Evolutionary conservation across 2,113 vertebrate genomes (phyloP).

Genomic region (Spea multiplicata): DNA sequence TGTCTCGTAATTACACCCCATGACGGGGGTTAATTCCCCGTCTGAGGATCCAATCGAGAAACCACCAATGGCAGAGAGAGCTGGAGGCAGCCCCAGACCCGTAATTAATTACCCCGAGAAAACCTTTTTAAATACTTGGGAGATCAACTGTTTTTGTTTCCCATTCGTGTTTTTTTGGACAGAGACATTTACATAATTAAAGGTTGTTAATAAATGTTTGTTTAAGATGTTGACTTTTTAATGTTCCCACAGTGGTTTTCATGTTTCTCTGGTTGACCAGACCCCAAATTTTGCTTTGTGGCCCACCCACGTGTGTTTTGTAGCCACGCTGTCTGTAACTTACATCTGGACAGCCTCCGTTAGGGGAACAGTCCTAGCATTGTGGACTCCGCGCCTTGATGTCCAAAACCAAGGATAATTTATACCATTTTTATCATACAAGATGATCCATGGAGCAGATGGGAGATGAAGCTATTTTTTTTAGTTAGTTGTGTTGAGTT

Average conservation of each 20-base stretch:
- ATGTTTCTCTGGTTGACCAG: not conserved
- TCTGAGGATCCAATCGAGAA: no score
- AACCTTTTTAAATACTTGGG: not conserved
- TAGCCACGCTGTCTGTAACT: not conserved
- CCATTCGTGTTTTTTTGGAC: not conserved
- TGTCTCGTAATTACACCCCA: no score
- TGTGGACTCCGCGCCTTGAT: not conserved
- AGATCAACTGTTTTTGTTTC: not conserved
- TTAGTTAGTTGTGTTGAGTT: no score
- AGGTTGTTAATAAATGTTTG: not conserved
- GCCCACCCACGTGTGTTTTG: not conserved
- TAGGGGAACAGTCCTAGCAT: not conserved
- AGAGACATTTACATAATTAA: constrained; percentile 1
- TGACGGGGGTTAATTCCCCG: no score
- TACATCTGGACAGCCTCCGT: constrained; percentile 19
- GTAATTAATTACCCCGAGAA: not conserved
- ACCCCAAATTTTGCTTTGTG: not conserved
- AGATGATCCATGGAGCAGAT: constrained; percentile 4
- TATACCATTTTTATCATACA: no score
- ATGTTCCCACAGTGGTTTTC: not conserved
- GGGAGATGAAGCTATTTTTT: not conserved
- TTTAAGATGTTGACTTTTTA: not conserved
- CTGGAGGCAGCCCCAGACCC: not conserved
- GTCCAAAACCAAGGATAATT: no score
- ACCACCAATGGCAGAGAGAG: not conserved